phyloP scores from a whole-genome alignment of 2,888 invertebrate species.

The Leptopilina drosophilae region DNA sequence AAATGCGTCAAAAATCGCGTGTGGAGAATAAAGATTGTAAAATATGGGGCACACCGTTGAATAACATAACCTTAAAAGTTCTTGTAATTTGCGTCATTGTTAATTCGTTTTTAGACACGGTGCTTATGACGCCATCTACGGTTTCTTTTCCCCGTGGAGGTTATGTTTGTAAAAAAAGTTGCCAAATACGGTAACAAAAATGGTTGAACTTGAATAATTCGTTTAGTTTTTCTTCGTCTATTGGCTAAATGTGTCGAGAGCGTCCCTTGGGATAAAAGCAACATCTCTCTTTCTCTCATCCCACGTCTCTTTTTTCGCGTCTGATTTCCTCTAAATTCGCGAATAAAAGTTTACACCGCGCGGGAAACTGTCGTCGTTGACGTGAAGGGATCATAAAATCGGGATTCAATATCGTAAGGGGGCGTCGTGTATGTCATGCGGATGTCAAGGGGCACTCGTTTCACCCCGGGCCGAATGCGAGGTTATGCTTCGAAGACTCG shows the following conservation, averaged over 20 bases:
- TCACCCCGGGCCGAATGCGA: constrained; percentile 48
- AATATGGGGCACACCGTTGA: too few relatives aligned
- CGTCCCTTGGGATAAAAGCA: constrained; percentile 22
- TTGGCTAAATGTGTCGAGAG: background rate
- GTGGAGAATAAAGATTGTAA: too few relatives aligned
- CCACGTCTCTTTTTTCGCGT: constrained; percentile 52
- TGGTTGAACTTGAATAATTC: too few relatives aligned
- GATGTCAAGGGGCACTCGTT: constrained; percentile 57
- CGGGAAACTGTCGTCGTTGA: constrained; percentile 52
- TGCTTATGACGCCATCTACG: too few relatives aligned
- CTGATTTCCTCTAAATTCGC: constrained; percentile 74
- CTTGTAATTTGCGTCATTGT: too few relatives aligned
- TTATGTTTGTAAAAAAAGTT: too few relatives aligned
- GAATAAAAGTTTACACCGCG: constrained; percentile 76
- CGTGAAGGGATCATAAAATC: constrained; percentile 71
- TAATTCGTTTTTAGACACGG: too few relatives aligned
- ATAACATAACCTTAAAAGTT: too few relatives aligned
- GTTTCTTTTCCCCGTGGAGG: too few relatives aligned
- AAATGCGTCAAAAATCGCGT: too few relatives aligned
- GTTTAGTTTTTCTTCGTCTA: constrained; percentile 9
- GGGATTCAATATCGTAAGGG: constrained; percentile 73
- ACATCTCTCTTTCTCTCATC: background rate
- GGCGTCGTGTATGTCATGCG: constrained; percentile 57
- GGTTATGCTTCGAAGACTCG: constrained; percentile 53
- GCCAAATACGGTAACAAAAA: too few relatives aligned